Base-by-base conservation (phyloP, 2,888 invertebrate species). In the Platycheirus albimanus region DNA sequence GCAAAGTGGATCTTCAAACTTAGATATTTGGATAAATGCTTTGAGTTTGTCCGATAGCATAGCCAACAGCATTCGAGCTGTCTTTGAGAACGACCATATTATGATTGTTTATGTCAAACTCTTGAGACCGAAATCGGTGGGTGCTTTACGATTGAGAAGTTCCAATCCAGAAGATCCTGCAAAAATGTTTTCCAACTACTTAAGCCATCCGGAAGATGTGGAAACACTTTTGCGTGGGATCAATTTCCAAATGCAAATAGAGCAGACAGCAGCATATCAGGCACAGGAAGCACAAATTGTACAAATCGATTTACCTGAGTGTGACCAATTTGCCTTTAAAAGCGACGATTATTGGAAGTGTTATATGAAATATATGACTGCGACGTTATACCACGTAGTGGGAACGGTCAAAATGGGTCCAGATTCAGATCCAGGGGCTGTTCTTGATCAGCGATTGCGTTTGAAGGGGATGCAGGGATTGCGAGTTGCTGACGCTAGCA, bases 351-450 rank as follows among this genome's bases (percentile, higher is more conserved):
- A 95, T 87, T 94, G 94, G 94, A 93, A 92, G 61, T 96, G 96
- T 79, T 93, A 93, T 36, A 90, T 91, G 85, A 91, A 93, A 15
- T 94, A 95, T 87, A 91, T 92, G 79, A 93, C 94, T 0, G 92
- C 93, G 56, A 94, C 95, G 0, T 92, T 94, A 54, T 95, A 94
- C 86, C 94, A 95, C 88, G 94, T 93, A 0, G 91, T 92, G 0
- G 93, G 95, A 0, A 95, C 95, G 0, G 94, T 93, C 74, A 94
- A 94, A 87, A 95, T 95, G 95, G 95, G 95, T 0, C 93, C 94
- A 0, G 85, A 87, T 33, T 87, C 88, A 0, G 94, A 94, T 88
- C 90, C 91, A 0, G 91, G 90, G 1, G 92, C 95, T 0, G 95
- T 95, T 0, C 94, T 96, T 0, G 94, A 94, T 88, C 92, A 93